Evolutionary conservation across 2,888 invertebrate species (phyloP).

Genomic region (Parnassius glacialis): DNA sequence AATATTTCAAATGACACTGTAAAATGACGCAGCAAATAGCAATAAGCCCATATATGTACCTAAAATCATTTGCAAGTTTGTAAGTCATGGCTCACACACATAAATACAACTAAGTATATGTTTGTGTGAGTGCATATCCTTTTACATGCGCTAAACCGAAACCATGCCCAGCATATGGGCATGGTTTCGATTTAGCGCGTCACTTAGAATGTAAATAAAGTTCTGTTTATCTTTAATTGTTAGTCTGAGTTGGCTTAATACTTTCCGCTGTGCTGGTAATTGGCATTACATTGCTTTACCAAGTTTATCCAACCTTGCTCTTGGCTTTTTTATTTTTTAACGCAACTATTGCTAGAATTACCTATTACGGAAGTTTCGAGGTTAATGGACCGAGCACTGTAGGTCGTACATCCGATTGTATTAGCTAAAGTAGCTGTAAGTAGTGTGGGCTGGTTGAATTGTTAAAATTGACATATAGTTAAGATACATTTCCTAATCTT

Average conservation of each 20-base stretch:
- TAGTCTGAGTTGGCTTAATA: not conserved
- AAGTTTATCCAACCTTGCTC: constrained; percentile 9
- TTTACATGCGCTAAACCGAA: too few relatives aligned
- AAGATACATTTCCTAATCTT: constrained; percentile 6
- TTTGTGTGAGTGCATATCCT: too few relatives aligned
- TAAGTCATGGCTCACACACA: too few relatives aligned
- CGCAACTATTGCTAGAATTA: constrained; percentile 22
- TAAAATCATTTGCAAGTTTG: too few relatives aligned
- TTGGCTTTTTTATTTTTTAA: constrained; percentile 17
- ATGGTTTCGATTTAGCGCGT: too few relatives aligned
- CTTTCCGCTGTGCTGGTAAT: constrained; percentile 12
- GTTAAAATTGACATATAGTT: constrained; percentile 10
- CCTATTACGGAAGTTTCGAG: constrained; percentile 29
- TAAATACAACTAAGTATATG: too few relatives aligned
- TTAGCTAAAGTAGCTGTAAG: constrained; percentile 3
- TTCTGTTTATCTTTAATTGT: too few relatives aligned
- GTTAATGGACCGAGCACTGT: constrained; percentile 27
- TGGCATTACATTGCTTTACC: constrained; percentile 12
- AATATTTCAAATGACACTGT: too few relatives aligned
- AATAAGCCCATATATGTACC: too few relatives aligned
- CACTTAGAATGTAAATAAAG: too few relatives aligned
- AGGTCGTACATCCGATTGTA: constrained; percentile 22
- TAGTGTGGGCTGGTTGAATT: constrained; percentile 8
- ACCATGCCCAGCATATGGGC: too few relatives aligned
- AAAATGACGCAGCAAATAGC: too few relatives aligned